Evolutionary conservation across 2,113 vertebrate species (phyloP), one percentile per base, ranked within the genome.

Genomic region (Trichomycterus rosablanca): DNA sequence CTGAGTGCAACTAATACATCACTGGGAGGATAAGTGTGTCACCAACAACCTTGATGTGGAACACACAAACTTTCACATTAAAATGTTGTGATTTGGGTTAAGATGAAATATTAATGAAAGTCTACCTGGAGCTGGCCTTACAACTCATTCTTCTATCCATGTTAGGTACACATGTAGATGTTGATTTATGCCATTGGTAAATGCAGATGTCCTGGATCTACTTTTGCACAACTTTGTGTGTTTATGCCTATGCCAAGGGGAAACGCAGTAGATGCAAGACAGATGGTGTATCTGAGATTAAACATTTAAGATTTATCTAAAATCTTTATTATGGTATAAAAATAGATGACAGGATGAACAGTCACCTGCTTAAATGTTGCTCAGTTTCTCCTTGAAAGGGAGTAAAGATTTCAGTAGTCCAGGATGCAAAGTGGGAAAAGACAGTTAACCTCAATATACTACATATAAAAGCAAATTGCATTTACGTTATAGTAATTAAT

Each of bases 251-350:
- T 63, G 48, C 74, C 63, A 61, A 68, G 69, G 67, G 70, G 70
- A 75, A 65, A 67, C 72, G 62, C 19, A 52, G 63, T 49, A 15
- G 45, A 20, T 63, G 78, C 58, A 57, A 84, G 72, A 72, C 84
- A 86, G 81, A 83, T 85, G 81, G 81, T 71, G 62, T 48, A 42
- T 59, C 74, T 80, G 62, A 72, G 67, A 84, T 84, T 70, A 83
- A 85, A 83, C 72, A 81, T 84, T 79, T 77, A 71, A 54, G 46
- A 70, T 54, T 73, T 59, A 62, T 66, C 66, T 83, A 64, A 75
- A 83, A 81, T 79, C 82, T 81, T 80, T 79, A 81, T 81, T 76
- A 81, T 52, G 62, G 72, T 80, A 57, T 78, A 69, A 74, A 80
- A 80, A 80, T 78, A 74, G 72, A 75, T 50, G 65, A 45, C 20